Evolutionary conservation across 2,888 invertebrate genomes (phyloP), one percentile per base, ranked within the genome.

Genomic region (Zygothrica quintamaculata): DNA sequence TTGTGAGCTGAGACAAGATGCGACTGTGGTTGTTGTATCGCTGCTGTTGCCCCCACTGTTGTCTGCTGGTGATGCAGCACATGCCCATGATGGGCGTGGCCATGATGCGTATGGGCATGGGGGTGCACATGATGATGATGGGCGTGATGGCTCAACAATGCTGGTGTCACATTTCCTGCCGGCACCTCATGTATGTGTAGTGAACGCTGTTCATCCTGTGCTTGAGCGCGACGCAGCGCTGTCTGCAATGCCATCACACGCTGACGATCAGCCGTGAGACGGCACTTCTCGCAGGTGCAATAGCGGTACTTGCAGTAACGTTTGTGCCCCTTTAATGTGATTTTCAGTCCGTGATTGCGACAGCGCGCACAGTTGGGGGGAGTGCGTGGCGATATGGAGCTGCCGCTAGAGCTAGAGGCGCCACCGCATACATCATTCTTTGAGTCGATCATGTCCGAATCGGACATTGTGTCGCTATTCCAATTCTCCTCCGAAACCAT

Each of bases 301-400:
- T 94, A 93, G 70, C 96, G 94, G 92, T 93, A 97, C 87, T 94
- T 94, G 93, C 98, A 98, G 92, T 97, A 97, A 25, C 97, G 93
- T 91, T 98, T 98, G 92, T 98, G 98, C 11, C 97, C 97, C 91
- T 97, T 97, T 71, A 98, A 93, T 90, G 95, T 94, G 75, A 96
- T 95, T 90, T 96, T 96, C 88, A 96, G 93, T n/a, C 95, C 94
- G 91, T 98, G 98, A 92, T 98, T 98, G 64, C 97, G 93, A 91
- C 98, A 98, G 22, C 97, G 94, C 39, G 97, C 97, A 91, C 98
- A 98, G 92, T 97, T 97, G 12, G 97, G 97, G 5, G 96, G 96
- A 67, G 96, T 96, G 60, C 97, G 93, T 11, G 96, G 94, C 42
- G 93, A 93, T 56, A 92, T 91, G 53, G 94, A 93, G 90, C 94